phyloP scores from a whole-genome alignment of 2,888 invertebrate genomes.

The Metalampra italica region DNA sequence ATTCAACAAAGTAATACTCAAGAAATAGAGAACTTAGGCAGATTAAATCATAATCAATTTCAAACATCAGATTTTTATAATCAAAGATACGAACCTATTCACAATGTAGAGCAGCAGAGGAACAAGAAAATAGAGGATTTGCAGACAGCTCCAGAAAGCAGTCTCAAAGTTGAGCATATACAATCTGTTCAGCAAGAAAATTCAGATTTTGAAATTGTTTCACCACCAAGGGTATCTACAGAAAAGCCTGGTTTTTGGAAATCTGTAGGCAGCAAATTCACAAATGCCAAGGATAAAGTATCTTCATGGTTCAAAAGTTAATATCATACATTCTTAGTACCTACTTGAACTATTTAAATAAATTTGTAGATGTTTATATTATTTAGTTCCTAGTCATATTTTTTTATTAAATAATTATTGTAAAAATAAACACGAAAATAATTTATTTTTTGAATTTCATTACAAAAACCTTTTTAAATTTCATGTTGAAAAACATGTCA shows the following conservation, averaged over 20 bases:
- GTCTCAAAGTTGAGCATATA: constrained; percentile 6
- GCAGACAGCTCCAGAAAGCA: constrained; percentile 1
- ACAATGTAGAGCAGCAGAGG: constrained; percentile 2
- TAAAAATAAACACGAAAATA: constrained; percentile 2
- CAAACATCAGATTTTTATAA: constrained; percentile 4
- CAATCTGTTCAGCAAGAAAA: constrained; percentile 8
- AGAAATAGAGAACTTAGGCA: constrained; percentile 19
- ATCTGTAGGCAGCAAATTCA: constrained; percentile 72
- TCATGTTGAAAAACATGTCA: no score
- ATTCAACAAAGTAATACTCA: constrained; percentile 11
- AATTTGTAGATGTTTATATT: neutral
- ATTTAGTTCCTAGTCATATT: constrained; percentile 23
- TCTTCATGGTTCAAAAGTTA: constrained; percentile 67
- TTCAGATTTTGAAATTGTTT: constrained; percentile 18
- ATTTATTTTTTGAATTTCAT: neutral
- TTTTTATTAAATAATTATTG: constrained; percentile 11
- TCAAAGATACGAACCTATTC: neutral
- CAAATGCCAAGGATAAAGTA: constrained; percentile 70
- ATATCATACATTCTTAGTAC: neutral
- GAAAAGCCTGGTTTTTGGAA: constrained; percentile 77
- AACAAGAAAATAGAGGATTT: constrained; percentile 13
- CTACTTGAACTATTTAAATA: neutral
- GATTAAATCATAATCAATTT: neutral
- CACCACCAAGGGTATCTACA: constrained; percentile 34
- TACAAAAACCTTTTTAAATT: neutral